Evolutionary conservation across 2,113 vertebrate genomes (phyloP).

Genomic region (Craseonycteris thonglongyai): DNA sequence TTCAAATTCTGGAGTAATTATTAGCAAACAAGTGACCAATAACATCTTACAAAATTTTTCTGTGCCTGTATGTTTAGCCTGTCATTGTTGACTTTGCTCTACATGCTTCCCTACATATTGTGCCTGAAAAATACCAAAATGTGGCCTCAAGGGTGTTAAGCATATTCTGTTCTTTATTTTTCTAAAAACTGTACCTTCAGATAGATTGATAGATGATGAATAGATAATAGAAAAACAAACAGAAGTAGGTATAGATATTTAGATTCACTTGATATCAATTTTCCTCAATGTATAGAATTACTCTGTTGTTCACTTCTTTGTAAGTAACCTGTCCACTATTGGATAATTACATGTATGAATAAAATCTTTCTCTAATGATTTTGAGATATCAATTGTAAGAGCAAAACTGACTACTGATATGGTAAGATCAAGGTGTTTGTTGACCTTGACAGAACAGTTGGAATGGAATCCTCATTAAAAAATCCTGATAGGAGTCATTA

Average conservation of each 20-base stretch:
- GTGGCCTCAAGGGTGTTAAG: fast-evolving
- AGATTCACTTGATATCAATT: background rate
- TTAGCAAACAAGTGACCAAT: background rate
- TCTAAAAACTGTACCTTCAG: background rate
- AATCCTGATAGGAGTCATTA: background rate
- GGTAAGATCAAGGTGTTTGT: background rate
- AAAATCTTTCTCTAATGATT: background rate
- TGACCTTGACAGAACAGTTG: background rate
- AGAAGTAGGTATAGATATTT: background rate
- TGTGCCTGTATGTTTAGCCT: background rate
- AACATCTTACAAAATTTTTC: background rate
- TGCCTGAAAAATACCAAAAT: background rate
- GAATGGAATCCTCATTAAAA: background rate
- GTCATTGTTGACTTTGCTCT: background rate
- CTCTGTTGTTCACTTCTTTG: background rate
- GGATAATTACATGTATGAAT: background rate
- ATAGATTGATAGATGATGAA: background rate
- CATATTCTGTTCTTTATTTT: background rate
- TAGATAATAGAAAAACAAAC: background rate
- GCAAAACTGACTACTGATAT: background rate
- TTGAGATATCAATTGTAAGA: background rate
- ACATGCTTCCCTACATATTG: background rate
- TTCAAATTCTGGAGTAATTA: background rate
- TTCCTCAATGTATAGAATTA: background rate
- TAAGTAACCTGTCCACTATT: background rate